Evolutionary conservation across 2,888 invertebrate genomes (phyloP).

Genomic region (Temnothorax unifasciatus): DNA sequence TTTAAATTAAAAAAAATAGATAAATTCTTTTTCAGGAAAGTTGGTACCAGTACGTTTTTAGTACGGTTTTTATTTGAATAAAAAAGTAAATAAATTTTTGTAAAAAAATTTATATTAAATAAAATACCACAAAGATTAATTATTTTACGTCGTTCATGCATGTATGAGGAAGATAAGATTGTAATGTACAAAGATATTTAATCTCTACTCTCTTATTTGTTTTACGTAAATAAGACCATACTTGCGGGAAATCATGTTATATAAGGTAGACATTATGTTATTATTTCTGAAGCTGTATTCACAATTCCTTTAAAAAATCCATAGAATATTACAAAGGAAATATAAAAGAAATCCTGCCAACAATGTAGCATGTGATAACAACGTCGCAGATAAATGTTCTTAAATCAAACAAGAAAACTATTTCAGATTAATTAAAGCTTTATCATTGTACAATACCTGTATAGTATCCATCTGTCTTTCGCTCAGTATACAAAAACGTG

Average conservation of each 20-base stretch:
- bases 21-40: too few species aligned
- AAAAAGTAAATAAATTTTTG: background rate
- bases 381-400: background rate
- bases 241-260: background rate
- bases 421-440: conserved; percentile 31
- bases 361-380: background rate
- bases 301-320: background rate
- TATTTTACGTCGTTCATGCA: background rate
- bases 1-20: background rate
- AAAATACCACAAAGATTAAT: background rate
- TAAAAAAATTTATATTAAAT: background rate
- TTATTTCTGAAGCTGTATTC: background rate
- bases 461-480: background rate
- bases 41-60: too few species aligned
- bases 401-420: conserved; percentile 2
- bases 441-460: background rate
- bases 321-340: background rate
- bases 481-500: conserved; percentile 13
- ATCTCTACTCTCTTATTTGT: background rate
- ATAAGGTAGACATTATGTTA: background rate
- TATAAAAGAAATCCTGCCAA: background rate
- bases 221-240: background rate
- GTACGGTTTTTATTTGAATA: background rate
- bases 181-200: background rate
- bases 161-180: background rate